Percentiles rank a stretch among this genome's conserved stretches.
Evolutionary conservation across 2,888 invertebrate species (phyloP).

Genomic region (Latrodectus elegans): DNA sequence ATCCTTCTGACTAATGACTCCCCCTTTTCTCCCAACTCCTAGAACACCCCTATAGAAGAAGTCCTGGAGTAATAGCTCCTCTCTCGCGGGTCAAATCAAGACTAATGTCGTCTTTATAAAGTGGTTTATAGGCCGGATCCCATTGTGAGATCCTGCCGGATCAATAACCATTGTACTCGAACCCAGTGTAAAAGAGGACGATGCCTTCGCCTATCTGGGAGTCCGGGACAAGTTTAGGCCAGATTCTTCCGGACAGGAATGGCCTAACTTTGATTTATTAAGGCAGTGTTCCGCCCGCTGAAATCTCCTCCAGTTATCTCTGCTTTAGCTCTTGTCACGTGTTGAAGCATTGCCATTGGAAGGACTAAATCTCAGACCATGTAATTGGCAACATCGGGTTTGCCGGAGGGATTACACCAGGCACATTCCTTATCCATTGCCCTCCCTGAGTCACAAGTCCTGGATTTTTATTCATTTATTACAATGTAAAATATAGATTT

Average conservation of each 20-base stretch:
- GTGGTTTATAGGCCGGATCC: conserved; percentile 63
- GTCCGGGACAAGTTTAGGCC: conserved; percentile 52
- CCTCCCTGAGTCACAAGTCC: neutral
- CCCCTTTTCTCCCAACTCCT: conserved; percentile 22
- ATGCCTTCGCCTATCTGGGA: conserved; percentile 22
- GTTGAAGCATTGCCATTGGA: conserved; percentile 31
- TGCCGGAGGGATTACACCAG: conserved; percentile 6
- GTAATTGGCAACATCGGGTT: conserved; percentile 31
- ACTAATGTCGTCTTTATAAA: conserved; percentile 68
- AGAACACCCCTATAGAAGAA: conserved; percentile 1
- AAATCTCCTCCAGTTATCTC: conserved; percentile 36
- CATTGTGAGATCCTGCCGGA: conserved; percentile 50
- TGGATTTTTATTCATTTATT: neutral
- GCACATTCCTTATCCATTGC: conserved; percentile 8
- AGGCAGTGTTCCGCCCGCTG: conserved; percentile 28
- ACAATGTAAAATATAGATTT: neutral
- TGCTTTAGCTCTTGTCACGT: conserved; percentile 34
- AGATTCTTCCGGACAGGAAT: conserved; percentile 60
- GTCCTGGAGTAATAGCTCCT: conserved; percentile 27
- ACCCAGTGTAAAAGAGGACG: conserved; percentile 28
- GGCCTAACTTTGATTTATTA: conserved; percentile 63
- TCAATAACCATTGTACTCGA: conserved; percentile 52
- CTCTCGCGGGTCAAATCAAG: conserved; percentile 66
- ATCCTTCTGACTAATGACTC: conserved; percentile 57
- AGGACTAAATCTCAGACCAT: conserved; percentile 34